Base-by-base conservation (phyloP, 2,797 vertebrate species). In the Salarias fasciatus region DNA sequence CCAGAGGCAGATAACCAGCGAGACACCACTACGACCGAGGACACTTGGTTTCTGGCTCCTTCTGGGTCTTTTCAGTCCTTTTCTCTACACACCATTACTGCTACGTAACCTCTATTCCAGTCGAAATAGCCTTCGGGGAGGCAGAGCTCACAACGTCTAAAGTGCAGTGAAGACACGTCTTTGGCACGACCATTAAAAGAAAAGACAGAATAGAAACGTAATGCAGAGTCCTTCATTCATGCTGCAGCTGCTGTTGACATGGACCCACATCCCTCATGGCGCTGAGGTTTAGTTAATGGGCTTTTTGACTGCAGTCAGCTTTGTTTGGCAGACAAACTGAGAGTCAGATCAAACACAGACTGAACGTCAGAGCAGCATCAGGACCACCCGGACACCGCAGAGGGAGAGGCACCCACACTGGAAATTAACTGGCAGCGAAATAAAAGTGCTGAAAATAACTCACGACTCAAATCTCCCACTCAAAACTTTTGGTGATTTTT, bases 81-180 rank as follows among this genome's bases (percentile, higher is more conserved):
- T 48, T 54, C 31, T n/a, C 49, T 3, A 31, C 37, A 64, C 61
- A 66, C n/a, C 28, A 37, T 54, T 36, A 69, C 58, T 36, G 14
- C 33, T 28, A 30, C 30, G 33, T 40, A 69, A 66, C 53, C 24
- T 60, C 24, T 67, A 58, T 73, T 80, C 36, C 43, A 45, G 69
- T 74, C 63, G 59, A 53, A 68, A 38, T 61, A 70, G 53, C 75
- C 73, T 31, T 2, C 24, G 59, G 47, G n/a, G n/a, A 24, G 5
- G 43, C 9, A 48, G 38, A 51, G 11, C 38, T 53, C 18, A 24
- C 18, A 24, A 28, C 13, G 47, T 66, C 63, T 54, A 72, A 69
- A 65, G 69, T 58, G 50, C 53, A n/a, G n/a, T n/a, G n/a, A n/a
- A n/a, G n/a, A n/a, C 12, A 55, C 0, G 4, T 63, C 46, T 47